These are phyloP conservation scores for Pitta sordida DNA, from an alignment of 2,113 vertebrate genomes.

Conservation along the genomic window DNA sequence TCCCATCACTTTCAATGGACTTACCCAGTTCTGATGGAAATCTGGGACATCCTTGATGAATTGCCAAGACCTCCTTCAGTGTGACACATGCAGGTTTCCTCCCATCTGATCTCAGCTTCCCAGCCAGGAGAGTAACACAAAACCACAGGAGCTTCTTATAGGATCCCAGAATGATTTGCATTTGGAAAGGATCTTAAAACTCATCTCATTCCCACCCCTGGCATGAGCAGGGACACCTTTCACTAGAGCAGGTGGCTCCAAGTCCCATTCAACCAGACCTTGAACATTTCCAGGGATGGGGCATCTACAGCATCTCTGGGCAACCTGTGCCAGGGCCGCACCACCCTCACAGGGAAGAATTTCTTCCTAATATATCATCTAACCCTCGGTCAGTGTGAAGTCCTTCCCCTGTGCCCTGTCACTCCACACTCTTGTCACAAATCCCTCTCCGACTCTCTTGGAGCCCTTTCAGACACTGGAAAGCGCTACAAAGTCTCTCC, in stretches of 20 bases:
- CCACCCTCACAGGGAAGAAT: background rate
- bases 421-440: background rate
- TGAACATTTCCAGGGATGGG: background rate
- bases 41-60: background rate
- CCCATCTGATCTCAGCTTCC: background rate
- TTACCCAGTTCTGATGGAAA: background rate
- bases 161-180: background rate
- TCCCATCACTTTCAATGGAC: background rate
- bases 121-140: accelerated
- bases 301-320: background rate
- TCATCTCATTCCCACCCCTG: background rate
- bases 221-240: background rate
- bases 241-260: background rate
- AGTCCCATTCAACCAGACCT: background rate
- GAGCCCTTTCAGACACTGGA: background rate
- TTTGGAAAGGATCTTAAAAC: background rate
- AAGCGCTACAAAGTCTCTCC: background rate
- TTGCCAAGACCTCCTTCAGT: background rate
- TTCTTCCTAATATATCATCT: background rate
- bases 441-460: background rate
- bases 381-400: background rate
- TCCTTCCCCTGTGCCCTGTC: background rate
- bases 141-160: background rate
- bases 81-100: accelerated
- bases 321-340: accelerated